Conservation (phyloP, 1,140 invertebrate genomes). For the Drosophila suzukii region DNA sequence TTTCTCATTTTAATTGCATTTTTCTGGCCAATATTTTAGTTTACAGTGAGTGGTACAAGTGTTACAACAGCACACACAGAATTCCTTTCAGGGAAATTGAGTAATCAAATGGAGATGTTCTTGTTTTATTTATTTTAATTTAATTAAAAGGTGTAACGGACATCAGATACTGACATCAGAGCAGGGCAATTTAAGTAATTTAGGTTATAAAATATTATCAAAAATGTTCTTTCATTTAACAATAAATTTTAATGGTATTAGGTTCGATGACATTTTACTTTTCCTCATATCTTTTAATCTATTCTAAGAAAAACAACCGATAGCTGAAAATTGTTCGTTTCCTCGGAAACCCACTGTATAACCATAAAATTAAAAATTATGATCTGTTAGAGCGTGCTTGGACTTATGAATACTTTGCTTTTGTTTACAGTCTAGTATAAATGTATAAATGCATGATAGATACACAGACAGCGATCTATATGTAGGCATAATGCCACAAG, state of each 20-base stretch:
- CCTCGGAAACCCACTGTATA: constrained; percentile 23
- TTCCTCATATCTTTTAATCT: neutral
- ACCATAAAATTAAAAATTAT: constrained; percentile 41
- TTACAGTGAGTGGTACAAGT: constrained; percentile 12
- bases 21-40: constrained; percentile 11
- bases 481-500: constrained; percentile 37
- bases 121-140: neutral
- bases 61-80: neutral
- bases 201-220: too few relatives aligned
- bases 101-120: neutral
- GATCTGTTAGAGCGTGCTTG: constrained; percentile 30
- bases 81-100: neutral
- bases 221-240: neutral
- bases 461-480: constrained; percentile 30
- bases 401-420: constrained; percentile 53
- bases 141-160: neutral
- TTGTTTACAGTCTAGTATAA: constrained; percentile 49
- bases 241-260: neutral
- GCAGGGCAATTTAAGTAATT: too few relatives aligned
- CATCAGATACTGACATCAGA: neutral
- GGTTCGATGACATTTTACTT: neutral
- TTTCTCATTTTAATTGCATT: constrained; percentile 57
- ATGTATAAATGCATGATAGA: constrained; percentile 21
- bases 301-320: neutral
- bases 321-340: neutral